Evolutionary conservation across 2,888 invertebrate species (phyloP).

Genomic region (Mesoligia furuncula): DNA sequence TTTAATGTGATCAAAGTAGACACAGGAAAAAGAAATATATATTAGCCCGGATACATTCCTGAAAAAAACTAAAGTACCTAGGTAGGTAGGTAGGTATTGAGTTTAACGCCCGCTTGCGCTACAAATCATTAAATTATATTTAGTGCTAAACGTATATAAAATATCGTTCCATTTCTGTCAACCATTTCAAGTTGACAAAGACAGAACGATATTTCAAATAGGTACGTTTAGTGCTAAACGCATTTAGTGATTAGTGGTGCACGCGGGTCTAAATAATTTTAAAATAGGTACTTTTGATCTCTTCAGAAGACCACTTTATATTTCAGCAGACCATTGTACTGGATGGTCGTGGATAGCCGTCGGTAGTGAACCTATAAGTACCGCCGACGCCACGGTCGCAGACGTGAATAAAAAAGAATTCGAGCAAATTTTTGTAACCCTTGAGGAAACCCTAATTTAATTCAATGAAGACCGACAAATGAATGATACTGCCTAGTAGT

Average conservation of each 20-base stretch:
- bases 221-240: not conserved
- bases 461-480: not conserved
- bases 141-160: not conserved
- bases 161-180: not conserved
- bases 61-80: not conserved
- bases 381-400: not conserved
- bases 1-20: slow-evolving; percentile 33
- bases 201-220: not conserved
- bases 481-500: not conserved
- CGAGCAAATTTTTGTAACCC: not conserved
- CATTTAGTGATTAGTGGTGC: not conserved
- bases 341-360: not conserved
- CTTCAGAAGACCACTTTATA: not conserved
- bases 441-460: not conserved
- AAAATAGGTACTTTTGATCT: too few species aligned
- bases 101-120: too few species aligned
- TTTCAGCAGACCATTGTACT: not conserved
- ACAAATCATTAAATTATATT: not conserved
- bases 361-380: not conserved
- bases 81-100: too few species aligned
- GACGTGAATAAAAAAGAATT: not conserved
- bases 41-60: not conserved
- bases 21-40: not conserved
- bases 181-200: not conserved
- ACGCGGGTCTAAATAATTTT: too few species aligned